Evolutionary conservation across 2,888 invertebrate genomes (phyloP), one percentile per base, ranked within the genome.

Genomic region (Neoascia interrupta): DNA sequence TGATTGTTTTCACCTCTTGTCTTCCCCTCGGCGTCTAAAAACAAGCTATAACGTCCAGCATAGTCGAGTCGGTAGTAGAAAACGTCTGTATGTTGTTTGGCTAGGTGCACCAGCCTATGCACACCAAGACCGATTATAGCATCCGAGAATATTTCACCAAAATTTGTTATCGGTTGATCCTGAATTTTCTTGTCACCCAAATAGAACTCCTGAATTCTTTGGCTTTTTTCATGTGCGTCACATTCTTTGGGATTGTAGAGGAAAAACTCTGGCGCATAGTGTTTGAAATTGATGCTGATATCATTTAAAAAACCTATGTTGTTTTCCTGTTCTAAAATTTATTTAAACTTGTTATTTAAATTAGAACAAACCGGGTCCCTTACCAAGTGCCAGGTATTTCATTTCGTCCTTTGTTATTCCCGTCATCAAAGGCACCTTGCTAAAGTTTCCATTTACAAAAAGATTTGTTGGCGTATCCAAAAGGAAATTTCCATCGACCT

Each of bases 401-500:
- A 74, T 47, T 85, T 94, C 94, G 73, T 92, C 91, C 28, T 89
- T 88, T 0, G 92, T 92, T 68, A 92, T 89, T 49, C 93, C 92
- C 81, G 91, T 88, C 54, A 94, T 90, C 49, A 91, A 85, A 0
- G 94, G 93, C 3, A 93, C 92, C 16, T 90, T 88, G 23, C 90
- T 87, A 73, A 92, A 90, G 34, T 89, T 86, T 0, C 92, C 91
- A 28, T 87, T 82, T 5, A 86, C 84, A 11, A 93, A 90, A 0
- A 91, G 85, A 10, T 89, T 87, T 23, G 89, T 85, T 0, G 93
- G 93, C 82, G 92, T 90, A 0, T 88, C 89, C 0, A 89, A 79
- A 21, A 94, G 84, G 84, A 93, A 94, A 73, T 91, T 89, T 0
- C 92, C 92, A 85, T 93, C 93, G 3, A 93, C 89, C 10, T 93